These are phyloP conservation scores for Agrochola lota DNA, from an alignment of 2,888 invertebrate genomes.

Conservation along the genomic window DNA sequence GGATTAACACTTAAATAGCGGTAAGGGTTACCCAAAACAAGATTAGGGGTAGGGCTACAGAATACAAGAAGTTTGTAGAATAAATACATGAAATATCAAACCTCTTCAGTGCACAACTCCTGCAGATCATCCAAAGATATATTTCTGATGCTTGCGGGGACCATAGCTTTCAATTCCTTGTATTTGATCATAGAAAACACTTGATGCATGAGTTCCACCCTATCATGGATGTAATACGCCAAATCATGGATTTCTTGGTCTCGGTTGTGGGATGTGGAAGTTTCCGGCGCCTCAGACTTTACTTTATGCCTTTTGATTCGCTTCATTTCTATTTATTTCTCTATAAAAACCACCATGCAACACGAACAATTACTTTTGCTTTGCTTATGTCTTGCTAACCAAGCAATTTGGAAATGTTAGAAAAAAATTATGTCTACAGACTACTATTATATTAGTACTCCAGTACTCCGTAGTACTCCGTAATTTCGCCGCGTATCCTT, in stretches of 20 bases:
- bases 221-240: slow-evolving; percentile 90
- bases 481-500: too few species aligned
- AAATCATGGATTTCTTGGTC: slow-evolving; percentile 87
- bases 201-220: slow-evolving; percentile 91
- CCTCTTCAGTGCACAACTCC: slow-evolving; percentile 91
- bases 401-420: too few species aligned
- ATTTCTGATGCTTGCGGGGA: slow-evolving; percentile 88
- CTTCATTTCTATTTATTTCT: slow-evolving; percentile 56
- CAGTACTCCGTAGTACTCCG: too few species aligned
- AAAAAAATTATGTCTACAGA: too few species aligned
- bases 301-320: slow-evolving; percentile 75
- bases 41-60: background rate
- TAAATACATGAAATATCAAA: slow-evolving; percentile 24
- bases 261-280: slow-evolving; percentile 69
- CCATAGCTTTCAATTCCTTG: slow-evolving; percentile 90
- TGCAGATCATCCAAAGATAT: slow-evolving; percentile 89
- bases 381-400: background rate
- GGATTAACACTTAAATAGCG: background rate
- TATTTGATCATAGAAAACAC: slow-evolving; percentile 90
- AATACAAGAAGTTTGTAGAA: background rate
- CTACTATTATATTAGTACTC: too few species aligned
- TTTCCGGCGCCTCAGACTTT: slow-evolving; percentile 79
- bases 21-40: background rate
- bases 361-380: background rate
- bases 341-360: background rate